phyloP scores from a whole-genome alignment of 2,797 vertebrate genomes.

The Thalassophryne amazonica region DNA sequence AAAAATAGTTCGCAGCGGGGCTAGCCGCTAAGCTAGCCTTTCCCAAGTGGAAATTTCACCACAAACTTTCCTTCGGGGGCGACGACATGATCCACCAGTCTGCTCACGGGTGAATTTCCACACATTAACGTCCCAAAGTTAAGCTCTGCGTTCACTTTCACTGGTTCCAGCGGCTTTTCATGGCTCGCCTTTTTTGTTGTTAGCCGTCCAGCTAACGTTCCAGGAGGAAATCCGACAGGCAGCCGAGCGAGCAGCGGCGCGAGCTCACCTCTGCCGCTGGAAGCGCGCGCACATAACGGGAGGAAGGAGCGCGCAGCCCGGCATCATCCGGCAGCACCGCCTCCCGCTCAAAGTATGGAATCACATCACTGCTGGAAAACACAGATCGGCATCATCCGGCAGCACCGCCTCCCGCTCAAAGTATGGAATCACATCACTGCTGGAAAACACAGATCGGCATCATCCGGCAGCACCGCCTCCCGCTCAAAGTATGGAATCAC shows the following conservation, averaged over 20 bases:
- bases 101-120: constrained; percentile 4
- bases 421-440: too few relatives aligned
- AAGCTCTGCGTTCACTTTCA: constrained; percentile 42
- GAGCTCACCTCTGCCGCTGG: constrained; percentile 42
- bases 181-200: constrained; percentile 30
- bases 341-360: too few relatives aligned
- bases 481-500: too few relatives aligned
- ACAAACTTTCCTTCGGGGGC: constrained; percentile 38
- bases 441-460: too few relatives aligned
- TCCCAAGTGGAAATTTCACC: constrained; percentile 40
- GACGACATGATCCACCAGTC: constrained; percentile 53
- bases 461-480: too few relatives aligned
- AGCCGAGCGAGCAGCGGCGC: background rate
- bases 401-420: too few relatives aligned
- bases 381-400: too few relatives aligned
- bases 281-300: background rate
- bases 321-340: too few relatives aligned
- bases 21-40: constrained; percentile 60
- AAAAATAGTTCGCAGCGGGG: constrained; percentile 60
- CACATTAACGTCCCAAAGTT: constrained; percentile 35
- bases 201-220: constrained; percentile 62
- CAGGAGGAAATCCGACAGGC: constrained; percentile 49
- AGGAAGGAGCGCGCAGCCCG: too few relatives aligned
- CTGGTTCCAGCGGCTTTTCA: constrained; percentile 38
- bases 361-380: too few relatives aligned